phyloP scores from a whole-genome alignment of 2,797 vertebrate species.

The Nannoperca obscura region DNA sequence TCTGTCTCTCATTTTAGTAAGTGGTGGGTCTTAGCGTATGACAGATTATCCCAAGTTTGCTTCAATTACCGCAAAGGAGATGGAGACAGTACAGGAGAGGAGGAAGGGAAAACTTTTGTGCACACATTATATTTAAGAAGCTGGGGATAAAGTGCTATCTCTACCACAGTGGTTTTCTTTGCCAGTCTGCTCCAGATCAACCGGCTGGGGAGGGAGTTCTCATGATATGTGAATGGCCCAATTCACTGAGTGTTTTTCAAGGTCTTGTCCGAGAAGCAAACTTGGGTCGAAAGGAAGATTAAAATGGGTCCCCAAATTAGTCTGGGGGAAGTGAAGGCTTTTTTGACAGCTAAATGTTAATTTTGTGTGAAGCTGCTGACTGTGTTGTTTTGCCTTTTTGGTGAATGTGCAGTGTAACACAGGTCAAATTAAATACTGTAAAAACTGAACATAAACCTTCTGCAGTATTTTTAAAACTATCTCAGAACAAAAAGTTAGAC shows the following conservation, averaged over 20 bases:
- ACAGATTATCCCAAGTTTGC: slow-evolving; percentile 98
- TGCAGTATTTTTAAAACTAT: slow-evolving; percentile 12
- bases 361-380: slow-evolving; percentile 50
- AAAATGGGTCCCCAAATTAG: slow-evolving; percentile 66
- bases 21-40: slow-evolving; percentile 94
- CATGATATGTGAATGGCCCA: slow-evolving; percentile 73
- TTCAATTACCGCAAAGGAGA: slow-evolving; percentile 91
- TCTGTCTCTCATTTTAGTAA: slow-evolving; percentile 90
- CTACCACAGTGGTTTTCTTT: slow-evolving; percentile 84
- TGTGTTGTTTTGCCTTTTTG: slow-evolving; percentile 49
- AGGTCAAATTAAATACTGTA: slow-evolving; percentile 26
- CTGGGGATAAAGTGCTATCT: slow-evolving; percentile 85
- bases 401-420: slow-evolving; percentile 30
- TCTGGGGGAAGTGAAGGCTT: slow-evolving; percentile 48
- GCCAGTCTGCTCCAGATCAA: slow-evolving; percentile 72
- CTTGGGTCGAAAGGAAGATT: slow-evolving; percentile 62
- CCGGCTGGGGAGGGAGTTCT: slow-evolving; percentile 63
- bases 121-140: slow-evolving; percentile 92
- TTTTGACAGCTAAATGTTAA: slow-evolving; percentile 38
- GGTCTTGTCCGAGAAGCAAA: slow-evolving; percentile 72
- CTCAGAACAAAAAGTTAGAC: neutral
- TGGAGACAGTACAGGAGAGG: slow-evolving; percentile 80
- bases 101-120: slow-evolving; percentile 86
- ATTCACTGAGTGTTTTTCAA: slow-evolving; percentile 73
- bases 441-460: neutral